Evolutionary conservation across 1,140 invertebrate species (phyloP).

Genomic region (Ridgeia piscesae): DNA sequence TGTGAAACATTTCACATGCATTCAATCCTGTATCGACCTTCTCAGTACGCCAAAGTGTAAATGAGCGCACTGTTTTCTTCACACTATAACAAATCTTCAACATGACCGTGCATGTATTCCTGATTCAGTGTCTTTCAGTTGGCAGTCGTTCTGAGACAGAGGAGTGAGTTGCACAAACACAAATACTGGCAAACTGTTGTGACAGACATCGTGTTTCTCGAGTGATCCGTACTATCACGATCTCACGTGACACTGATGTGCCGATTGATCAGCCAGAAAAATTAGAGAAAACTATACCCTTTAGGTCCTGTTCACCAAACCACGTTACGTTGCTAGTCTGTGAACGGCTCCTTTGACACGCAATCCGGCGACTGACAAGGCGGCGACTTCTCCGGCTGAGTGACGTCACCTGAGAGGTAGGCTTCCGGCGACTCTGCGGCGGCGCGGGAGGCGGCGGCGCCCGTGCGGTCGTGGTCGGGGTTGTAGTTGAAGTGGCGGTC

Average conservation of each 20-base stretch:
- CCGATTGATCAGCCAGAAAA: background rate
- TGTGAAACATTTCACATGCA: background rate
- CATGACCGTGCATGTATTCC: background rate
- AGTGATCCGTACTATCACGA: background rate
- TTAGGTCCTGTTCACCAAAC: background rate
- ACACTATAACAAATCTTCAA: background rate
- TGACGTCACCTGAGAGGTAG: background rate
- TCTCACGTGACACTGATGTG: background rate
- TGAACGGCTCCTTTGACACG: background rate
- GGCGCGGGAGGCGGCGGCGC: too few species aligned
- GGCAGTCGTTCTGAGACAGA: background rate
- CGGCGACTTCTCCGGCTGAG: background rate
- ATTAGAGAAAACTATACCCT: background rate
- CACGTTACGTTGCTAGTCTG: background rate
- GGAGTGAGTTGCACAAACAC: background rate
- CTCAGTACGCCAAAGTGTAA: background rate
- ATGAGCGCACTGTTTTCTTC: background rate
- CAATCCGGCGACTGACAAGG: background rate
- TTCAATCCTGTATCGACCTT: background rate
- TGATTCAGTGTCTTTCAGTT: background rate
- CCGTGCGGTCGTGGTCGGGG: background rate
- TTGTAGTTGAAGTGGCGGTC: slow-evolving; percentile 23
- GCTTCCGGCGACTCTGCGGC: background rate
- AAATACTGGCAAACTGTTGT: background rate
- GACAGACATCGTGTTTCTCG: background rate